A percentile compares a stretch with the other conserved stretches of the same genome.
Evolutionary conservation across 1,140 invertebrate genomes (phyloP).

Genomic region (Euwallacea fornicatus): DNA sequence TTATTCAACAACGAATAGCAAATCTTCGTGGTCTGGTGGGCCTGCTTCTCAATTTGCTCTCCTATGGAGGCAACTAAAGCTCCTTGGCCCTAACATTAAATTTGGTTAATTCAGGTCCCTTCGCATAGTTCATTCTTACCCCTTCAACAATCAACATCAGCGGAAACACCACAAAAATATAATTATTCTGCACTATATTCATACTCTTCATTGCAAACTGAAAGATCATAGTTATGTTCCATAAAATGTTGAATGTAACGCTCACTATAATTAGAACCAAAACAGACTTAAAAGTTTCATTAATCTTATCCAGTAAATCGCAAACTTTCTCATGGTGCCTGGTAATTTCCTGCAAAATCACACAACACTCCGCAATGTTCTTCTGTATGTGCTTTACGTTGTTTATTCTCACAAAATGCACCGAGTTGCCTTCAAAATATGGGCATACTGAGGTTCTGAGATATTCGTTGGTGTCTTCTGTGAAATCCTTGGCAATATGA

Average conservation of each 20-base stretch:
- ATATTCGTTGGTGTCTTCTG: background rate
- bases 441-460: background rate
- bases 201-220: background rate
- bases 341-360: background rate
- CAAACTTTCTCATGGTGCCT: background rate
- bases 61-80: conserved; percentile 8
- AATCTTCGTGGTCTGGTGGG: conserved; percentile 1
- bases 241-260: background rate
- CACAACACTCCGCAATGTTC: background rate
- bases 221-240: background rate
- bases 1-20: conserved; percentile 15
- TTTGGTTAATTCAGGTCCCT: background rate
- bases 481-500: background rate
- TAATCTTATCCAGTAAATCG: background rate
- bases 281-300: background rate
- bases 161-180: background rate
- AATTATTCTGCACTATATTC: background rate
- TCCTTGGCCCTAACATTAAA: conserved; percentile 8
- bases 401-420: background rate
- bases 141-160: background rate
- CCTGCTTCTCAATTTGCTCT: conserved; percentile 15
- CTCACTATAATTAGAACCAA: conserved; percentile 1
- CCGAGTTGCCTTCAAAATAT: background rate
- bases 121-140: background rate
- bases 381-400: background rate